Evolutionary conservation across 1,140 invertebrate species (phyloP).

Genomic region (Bombus haemorrhoidalis): DNA sequence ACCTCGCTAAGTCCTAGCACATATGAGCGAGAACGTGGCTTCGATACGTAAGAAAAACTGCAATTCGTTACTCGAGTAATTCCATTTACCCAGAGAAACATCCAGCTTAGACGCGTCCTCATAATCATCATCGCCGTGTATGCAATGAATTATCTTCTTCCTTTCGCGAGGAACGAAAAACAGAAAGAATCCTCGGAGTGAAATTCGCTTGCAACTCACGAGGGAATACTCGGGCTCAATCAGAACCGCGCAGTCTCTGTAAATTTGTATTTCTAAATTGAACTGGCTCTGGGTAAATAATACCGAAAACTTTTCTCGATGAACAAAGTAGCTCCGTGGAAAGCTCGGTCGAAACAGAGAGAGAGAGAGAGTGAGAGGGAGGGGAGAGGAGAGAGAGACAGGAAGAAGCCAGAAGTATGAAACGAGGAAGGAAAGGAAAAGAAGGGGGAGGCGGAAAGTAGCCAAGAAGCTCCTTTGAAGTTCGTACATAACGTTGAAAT

Average conservation of each 20-base stretch:
- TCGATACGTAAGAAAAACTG: too few relatives aligned
- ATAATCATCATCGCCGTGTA: too few relatives aligned
- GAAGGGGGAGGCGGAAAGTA: neutral
- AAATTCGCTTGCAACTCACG: neutral
- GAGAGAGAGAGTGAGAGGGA: too few relatives aligned
- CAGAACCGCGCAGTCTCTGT: constrained; percentile 22
- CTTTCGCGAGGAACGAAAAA: neutral
- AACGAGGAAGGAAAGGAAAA: neutral
- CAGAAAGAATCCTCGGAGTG: neutral
- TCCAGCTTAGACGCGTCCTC: too few relatives aligned
- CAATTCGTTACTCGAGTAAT: too few relatives aligned
- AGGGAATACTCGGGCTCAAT: neutral
- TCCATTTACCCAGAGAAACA: too few relatives aligned
- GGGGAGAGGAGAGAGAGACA: neutral
- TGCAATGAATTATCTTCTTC: neutral
- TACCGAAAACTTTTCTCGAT: constrained; percentile 41
- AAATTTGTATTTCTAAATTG: constrained; percentile 55
- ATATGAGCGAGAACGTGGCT: too few relatives aligned
- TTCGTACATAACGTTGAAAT: constrained; percentile 45
- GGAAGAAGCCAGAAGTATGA: constrained; percentile 7
- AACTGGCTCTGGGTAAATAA: constrained; percentile 44
- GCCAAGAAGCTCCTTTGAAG: constrained; percentile 38
- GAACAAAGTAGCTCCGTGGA: constrained; percentile 27
- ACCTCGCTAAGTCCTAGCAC: too few relatives aligned
- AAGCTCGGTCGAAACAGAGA: neutral